Evolutionary conservation across 2,888 invertebrate species (phyloP).

Genomic region (Zele albiditarsus): DNA sequence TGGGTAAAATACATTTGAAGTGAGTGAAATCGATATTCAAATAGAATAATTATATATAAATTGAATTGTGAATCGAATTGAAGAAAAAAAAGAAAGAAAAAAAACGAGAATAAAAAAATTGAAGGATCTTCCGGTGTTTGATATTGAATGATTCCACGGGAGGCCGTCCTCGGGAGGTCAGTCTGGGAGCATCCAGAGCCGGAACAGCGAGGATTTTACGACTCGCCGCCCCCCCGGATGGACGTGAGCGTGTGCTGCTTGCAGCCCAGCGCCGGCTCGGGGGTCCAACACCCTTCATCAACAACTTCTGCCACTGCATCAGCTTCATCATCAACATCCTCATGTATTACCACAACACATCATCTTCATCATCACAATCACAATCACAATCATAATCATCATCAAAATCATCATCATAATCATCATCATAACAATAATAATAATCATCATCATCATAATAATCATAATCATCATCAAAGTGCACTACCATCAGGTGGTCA

Average conservation of each 20-base stretch:
- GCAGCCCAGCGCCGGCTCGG: conserved; percentile 69
- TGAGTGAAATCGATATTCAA: neutral
- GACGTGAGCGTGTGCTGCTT: conserved; percentile 71
- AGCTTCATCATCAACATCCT: conserved; percentile 25
- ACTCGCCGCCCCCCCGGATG: conserved; percentile 70
- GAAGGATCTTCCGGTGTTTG: conserved; percentile 50
- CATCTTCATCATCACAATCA: conserved; percentile 16
- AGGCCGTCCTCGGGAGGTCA: conserved; percentile 64
- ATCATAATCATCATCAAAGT: conserved; percentile 54
- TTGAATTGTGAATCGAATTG: neutral
- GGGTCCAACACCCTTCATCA: conserved; percentile 65
- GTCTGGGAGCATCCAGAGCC: conserved; percentile 66
- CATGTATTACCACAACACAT: conserved; percentile 13
- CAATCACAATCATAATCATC: conserved; percentile 4
- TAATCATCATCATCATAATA: conserved; percentile 17
- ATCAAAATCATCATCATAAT: conserved; percentile 15
- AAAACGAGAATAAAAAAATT: conserved; percentile 17
- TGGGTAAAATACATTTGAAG: neutral
- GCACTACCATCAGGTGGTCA: conserved; percentile 61
- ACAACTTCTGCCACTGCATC: conserved; percentile 28
- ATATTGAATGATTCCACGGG: conserved; percentile 69
- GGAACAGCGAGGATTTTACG: conserved; percentile 68
- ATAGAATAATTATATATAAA: neutral
- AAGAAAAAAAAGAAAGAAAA: conserved; percentile 15
- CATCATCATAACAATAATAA: conserved; percentile 24